Percentiles rank a stretch among this genome's conserved stretches.
Conservation (phyloP, 2,113 vertebrate species). For the Strix uralensis region DNA sequence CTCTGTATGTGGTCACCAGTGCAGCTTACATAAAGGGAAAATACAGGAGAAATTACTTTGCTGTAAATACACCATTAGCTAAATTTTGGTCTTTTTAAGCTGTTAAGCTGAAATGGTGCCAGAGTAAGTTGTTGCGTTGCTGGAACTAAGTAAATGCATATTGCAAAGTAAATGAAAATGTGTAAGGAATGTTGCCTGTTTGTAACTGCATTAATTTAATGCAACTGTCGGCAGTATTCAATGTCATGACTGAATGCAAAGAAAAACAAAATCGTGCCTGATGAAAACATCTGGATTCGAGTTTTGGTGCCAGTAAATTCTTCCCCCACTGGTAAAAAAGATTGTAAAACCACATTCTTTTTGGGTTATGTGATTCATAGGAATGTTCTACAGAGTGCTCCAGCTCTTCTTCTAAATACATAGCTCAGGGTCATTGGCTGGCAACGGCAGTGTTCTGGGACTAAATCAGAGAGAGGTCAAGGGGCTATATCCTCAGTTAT, state of each 20-base stretch:
- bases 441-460: not conserved
- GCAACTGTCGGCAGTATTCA: conserved; percentile 17
- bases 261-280: conserved; percentile 48
- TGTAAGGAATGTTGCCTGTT: conserved; percentile 25
- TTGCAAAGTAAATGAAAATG: conserved; percentile 35
- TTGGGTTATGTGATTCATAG: conserved; percentile 29
- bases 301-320: conserved; percentile 61
- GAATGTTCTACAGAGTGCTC: conserved; percentile 40
- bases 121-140: not conserved
- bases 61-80: not conserved
- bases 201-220: conserved; percentile 34
- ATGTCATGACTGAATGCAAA: conserved; percentile 42
- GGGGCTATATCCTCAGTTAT: not conserved
- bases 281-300: conserved; percentile 68
- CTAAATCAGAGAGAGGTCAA: not conserved
- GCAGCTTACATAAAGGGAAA: not conserved
- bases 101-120: conserved; percentile 7
- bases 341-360: conserved; percentile 59
- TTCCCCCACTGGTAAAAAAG: conserved; percentile 42
- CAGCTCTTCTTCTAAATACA: conserved; percentile 12
- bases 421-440: conserved; percentile 24
- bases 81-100: conserved; percentile 1
- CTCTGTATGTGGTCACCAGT: not conserved
- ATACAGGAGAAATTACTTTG: not conserved
- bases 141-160: conserved; percentile 29